Conservation (phyloP, 2,888 invertebrate genomes). For the Tridacna crocea region DNA sequence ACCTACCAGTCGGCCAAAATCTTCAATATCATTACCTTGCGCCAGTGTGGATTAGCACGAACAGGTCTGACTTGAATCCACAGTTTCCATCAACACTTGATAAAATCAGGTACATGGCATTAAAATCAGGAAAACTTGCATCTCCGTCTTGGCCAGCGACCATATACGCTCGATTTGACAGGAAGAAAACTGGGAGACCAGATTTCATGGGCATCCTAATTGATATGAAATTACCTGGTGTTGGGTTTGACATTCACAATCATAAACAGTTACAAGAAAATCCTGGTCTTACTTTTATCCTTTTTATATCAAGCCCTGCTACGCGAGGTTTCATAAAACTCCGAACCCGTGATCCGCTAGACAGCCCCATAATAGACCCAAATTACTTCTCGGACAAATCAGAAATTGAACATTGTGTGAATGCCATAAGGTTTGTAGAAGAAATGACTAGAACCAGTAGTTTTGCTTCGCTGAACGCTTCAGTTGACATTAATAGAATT, state of each 20-base stretch:
- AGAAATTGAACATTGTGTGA: not conserved
- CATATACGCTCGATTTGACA: not conserved
- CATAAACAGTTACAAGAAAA: not conserved
- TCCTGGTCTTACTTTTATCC: not conserved
- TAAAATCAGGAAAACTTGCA: not conserved
- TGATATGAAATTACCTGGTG: not conserved
- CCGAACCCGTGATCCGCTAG: not conserved
- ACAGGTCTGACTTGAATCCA: not conserved
- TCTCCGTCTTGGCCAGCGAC: not conserved
- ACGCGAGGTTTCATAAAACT: not conserved
- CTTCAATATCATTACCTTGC: not conserved
- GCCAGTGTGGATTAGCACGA: not conserved
- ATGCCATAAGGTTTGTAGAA: too few relatives aligned
- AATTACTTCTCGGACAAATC: not conserved
- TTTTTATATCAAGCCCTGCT: not conserved
- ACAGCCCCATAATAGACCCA: not conserved
- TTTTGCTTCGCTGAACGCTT: too few relatives aligned
- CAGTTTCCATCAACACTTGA: not conserved
- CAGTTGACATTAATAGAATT: too few relatives aligned
- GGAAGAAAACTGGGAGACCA: not conserved
- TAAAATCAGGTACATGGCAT: not conserved
- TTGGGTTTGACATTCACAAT: not conserved
- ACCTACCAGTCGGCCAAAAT: conserved; percentile 9
- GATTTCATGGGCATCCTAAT: not conserved
- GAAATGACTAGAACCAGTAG: too few relatives aligned